Base-by-base conservation (phyloP, 2,113 vertebrate genomes). In the Sorex araneus region DNA sequence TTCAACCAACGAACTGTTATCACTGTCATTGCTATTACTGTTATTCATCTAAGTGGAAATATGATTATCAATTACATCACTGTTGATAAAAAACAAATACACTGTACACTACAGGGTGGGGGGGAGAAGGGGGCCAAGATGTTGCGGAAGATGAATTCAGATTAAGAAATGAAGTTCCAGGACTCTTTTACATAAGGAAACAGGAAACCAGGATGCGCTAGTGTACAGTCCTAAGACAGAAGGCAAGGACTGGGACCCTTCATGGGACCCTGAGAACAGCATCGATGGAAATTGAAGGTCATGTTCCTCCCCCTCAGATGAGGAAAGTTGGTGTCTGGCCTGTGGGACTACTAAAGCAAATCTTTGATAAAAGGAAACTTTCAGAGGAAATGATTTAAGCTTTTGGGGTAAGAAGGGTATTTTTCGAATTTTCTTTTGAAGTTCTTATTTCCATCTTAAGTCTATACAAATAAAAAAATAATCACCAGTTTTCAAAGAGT, bases 401-500 rank as follows among this genome's bases (percentile, higher is more conserved):
- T 92, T 79, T 95, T 84, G 90, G 92, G 79, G 91, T 95, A 71
- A 81, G 76, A 96, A 92, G 86, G 89, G 84, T 95, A 92, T 86
- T 94, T 96, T 96, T 97, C 63, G 91, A 94, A 89, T 87, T 88
- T 21, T 89, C 84, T 77, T 95, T 94, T 94, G 92, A 95, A 93
- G 89, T 87, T 93, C 82, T 92, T 89, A 95, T 97, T 96, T 96
- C 92, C 94, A 94, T 93, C 70, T 79, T 67, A 89, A 95, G 89
- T 93, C 75, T 94, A 86, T 88, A 95, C 81, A 97, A 93, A 94
- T 95, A 95, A 94, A 95, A 94, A 97, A 97, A 96, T 93, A 94
- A 96, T 88, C 86, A 91, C 85, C 81, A 73, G 69, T 84, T 97
- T 95, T 95, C 94, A 95, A 96, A 95, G 80, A 67, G 86, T 90